Base-by-base conservation (phyloP, 2,888 invertebrate species). In the Eupithecia pulchellata region DNA sequence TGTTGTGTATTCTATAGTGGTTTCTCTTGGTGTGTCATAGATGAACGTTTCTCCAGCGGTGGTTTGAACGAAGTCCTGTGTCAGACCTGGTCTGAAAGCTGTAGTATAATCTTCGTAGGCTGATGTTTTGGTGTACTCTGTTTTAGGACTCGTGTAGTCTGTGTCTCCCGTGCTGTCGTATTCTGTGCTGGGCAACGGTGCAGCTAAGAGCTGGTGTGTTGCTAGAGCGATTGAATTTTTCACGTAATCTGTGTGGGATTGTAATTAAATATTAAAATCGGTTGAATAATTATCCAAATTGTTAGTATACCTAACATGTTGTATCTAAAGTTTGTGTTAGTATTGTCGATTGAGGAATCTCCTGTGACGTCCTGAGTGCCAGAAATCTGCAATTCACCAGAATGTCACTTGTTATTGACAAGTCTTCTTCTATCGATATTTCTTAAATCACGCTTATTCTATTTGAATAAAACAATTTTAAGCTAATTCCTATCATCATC, bases 201-300 rank as follows among this genome's bases (percentile, higher is more conserved):
- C 94, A 14, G 91, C 86, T 32, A 94, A 81, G 5, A 94, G 89
- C 77, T 94, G 91, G 79, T 94, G 93, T 8, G 93, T 91, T 13
- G 93, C 94, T 73, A 94, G 83, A 2, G 94, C 94, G 64, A 94
- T 81, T 1, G 92, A 93, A 8, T 94, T 93, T 82, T 94, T 94
- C 29, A 90, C 86, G 75, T 81, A 89, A 76, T 88, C 84, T 91
- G 94, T 94, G 86, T 32, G 77, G 79, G 74, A 70, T 72, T 29
- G 62, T 30, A 63, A 39, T 11, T 20, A 64, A 1, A 52, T 52
- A 6, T 52, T 52, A 52, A 13, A 20, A 52, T 52, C 52, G 4
- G 13, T 25, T 52, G 20, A 11, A 25, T 13, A 52, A 25, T 52
- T 52, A 20, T 52, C 1, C 4, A 52, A 52, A n/a, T 52, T 47